Percentiles rank a stretch among this genome's conserved stretches.
These are phyloP conservation scores for Tinea pellionella DNA, from an alignment of 2,888 invertebrate species.

Conservation along the genomic window DNA sequence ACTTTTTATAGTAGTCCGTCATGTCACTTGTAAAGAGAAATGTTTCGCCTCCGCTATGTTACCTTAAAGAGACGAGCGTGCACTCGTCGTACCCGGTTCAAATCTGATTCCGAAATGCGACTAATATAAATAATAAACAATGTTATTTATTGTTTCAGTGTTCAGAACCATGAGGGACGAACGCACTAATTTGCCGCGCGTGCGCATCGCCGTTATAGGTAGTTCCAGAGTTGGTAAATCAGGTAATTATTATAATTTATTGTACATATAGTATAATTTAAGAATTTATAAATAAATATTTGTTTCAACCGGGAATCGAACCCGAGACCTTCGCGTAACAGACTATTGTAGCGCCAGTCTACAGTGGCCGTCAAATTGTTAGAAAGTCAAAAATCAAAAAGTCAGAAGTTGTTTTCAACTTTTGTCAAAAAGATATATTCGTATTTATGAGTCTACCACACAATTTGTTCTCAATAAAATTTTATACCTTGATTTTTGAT, in stretches of 20 bases:
- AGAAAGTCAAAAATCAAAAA: no score
- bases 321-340: no score
- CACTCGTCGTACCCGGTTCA: no score
- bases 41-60: no score
- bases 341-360: background rate
- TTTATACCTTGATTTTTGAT: background rate
- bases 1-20: no score
- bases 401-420: background rate
- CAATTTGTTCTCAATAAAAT: background rate
- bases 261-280: no score
- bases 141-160: background rate
- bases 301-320: no score
- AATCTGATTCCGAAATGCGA: no score
- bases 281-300: no score
- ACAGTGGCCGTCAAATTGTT: background rate
- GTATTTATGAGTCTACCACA: background rate
- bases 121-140: no score
- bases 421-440: background rate
- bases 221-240: slow-evolving; percentile 84
- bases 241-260: slow-evolving; percentile 74
- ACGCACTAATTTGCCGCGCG: slow-evolving; percentile 72
- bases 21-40: no score
- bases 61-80: no score
- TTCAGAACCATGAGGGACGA: slow-evolving; percentile 68
- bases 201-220: slow-evolving; percentile 80